Evolutionary conservation across 2,888 invertebrate species (phyloP).

Genomic region (Chesias legatella): DNA sequence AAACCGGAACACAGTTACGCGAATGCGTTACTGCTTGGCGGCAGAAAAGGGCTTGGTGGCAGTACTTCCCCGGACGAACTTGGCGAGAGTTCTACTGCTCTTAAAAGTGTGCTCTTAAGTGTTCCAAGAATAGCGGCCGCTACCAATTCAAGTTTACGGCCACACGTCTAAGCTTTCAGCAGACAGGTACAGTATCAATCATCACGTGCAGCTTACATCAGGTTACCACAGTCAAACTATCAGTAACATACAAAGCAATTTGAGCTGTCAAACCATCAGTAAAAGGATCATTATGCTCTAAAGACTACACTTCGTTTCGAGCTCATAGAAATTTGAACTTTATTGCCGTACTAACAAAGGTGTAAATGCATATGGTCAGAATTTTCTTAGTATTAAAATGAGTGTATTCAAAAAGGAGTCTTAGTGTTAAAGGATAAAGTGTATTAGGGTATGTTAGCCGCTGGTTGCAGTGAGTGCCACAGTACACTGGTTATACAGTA

Average conservation of each 20-base stretch:
- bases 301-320: too few species aligned
- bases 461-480: neutral
- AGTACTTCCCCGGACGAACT: too few species aligned
- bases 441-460: neutral
- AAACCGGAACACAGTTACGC: too few species aligned
- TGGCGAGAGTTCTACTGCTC: too few species aligned
- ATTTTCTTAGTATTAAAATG: neutral
- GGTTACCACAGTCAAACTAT: neutral
- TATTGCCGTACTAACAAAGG: neutral
- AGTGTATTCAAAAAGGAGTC: neutral
- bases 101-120: too few species aligned
- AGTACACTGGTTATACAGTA: constrained; percentile 10
- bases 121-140: too few species aligned
- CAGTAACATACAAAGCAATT: neutral
- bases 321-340: constrained; percentile 4
- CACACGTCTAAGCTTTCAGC: constrained; percentile 6
- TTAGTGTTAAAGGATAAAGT: neutral
- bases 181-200: constrained; percentile 8
- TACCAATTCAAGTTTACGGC: constrained; percentile 8
- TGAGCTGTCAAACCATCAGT: neutral
- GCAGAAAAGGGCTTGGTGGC: too few species aligned
- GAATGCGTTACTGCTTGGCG: too few species aligned
- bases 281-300: too few species aligned
- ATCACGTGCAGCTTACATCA: constrained; percentile 10
- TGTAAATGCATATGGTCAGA: neutral